phyloP scores from a whole-genome alignment of 2,113 vertebrate genomes.

The Halcyon malimbica region DNA sequence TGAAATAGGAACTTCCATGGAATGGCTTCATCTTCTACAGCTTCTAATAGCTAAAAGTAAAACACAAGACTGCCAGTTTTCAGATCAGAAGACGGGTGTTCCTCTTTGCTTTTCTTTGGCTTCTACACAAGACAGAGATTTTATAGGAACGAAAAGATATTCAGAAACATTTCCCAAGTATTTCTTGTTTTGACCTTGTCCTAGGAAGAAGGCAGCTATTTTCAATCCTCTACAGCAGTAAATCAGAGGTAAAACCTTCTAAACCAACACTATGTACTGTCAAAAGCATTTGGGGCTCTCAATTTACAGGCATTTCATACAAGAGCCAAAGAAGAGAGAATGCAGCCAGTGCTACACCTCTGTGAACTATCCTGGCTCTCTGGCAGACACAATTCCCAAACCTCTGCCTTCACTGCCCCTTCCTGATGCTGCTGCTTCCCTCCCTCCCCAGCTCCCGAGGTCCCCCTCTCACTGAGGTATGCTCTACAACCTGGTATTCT shows the following conservation, averaged over 20 bases:
- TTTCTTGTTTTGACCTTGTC: background rate
- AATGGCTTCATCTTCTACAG: background rate
- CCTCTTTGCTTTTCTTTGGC: background rate
- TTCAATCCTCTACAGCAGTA: background rate
- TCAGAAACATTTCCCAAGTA: background rate
- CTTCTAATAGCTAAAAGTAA: background rate
- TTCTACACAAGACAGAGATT: background rate
- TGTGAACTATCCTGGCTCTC: rapidly evolving
- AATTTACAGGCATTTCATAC: background rate
- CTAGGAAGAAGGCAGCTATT: background rate
- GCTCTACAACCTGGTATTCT: background rate
- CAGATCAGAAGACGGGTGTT: background rate
- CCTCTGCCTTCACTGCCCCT: no score
- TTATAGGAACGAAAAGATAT: background rate
- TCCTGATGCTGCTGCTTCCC: background rate
- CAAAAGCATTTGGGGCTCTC: background rate
- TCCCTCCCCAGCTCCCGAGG: rapidly evolving
- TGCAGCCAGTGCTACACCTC: rapidly evolving
- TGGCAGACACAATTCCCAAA: background rate
- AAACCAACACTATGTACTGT: background rate
- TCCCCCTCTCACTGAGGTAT: background rate
- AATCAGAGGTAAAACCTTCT: background rate
- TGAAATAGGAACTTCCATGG: background rate
- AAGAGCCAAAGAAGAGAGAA: background rate
- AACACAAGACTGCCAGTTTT: background rate